Conservation (phyloP, 2,888 invertebrate species). For the Dendrolimus pini region DNA sequence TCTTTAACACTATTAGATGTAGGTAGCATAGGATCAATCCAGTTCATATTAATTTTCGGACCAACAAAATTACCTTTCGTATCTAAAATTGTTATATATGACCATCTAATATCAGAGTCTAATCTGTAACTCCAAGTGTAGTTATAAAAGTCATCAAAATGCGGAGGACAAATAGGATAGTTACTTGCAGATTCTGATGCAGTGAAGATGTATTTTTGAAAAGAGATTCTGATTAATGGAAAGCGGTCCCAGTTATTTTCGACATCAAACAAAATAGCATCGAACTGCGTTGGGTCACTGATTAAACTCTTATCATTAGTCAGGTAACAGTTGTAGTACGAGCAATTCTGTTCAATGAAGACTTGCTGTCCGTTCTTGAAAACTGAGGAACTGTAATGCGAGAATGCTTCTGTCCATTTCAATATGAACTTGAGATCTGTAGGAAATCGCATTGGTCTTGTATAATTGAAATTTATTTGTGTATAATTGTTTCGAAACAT, state of each 20-base stretch:
- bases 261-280: conserved; percentile 74
- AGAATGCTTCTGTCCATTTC: conserved; percentile 36
- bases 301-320: conserved; percentile 41
- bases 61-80: conserved; percentile 38
- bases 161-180: conserved; percentile 35
- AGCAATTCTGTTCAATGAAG: conserved; percentile 44
- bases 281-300: conserved; percentile 44
- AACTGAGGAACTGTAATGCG: conserved; percentile 22
- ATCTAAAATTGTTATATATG: conserved; percentile 36
- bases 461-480: conserved; percentile 18
- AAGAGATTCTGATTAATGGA: conserved; percentile 33
- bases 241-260: conserved; percentile 44
- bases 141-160: conserved; percentile 46
- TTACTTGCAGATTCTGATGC: conserved; percentile 41
- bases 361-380: conserved; percentile 33
- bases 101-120: conserved; percentile 46
- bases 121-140: conserved; percentile 54
- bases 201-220: conserved; percentile 70
- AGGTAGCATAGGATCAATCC: conserved; percentile 32
- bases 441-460: conserved; percentile 29
- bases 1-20: conserved; percentile 25
- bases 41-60: conserved; percentile 48
- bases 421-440: conserved; percentile 50
- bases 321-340: conserved; percentile 59
- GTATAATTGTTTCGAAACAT: conserved; percentile 22